Percentiles rank a stretch among this genome's conserved stretches.
These are phyloP conservation scores for Acrossocheilus fasciatus DNA, from an alignment of 2,797 vertebrate genomes.

Conservation along the genomic window DNA sequence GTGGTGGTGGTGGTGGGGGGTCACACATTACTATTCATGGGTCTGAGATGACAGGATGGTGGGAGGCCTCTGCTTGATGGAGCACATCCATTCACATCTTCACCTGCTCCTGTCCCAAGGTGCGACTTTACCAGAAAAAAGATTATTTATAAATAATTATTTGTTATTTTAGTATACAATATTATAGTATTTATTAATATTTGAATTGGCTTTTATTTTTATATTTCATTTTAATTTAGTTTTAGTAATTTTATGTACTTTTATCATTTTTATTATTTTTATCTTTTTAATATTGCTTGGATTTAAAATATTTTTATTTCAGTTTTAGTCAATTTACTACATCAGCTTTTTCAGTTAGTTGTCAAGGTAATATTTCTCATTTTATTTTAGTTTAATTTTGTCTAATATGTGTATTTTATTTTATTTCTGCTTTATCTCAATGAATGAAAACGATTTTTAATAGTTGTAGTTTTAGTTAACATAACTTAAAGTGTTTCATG, in stretches of 20 bases:
- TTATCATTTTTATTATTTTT: background rate
- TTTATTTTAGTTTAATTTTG: background rate
- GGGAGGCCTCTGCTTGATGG: constrained; percentile 49
- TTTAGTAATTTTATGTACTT: background rate
- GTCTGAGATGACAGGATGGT: constrained; percentile 44
- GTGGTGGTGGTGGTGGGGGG: background rate
- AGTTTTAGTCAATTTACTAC: background rate
- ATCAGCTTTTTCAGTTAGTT: background rate
- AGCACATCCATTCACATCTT: constrained; percentile 51
- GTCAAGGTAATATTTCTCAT: background rate
- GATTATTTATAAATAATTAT: background rate
- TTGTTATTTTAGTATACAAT: background rate
- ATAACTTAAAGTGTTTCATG: background rate
- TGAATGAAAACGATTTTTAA: background rate
- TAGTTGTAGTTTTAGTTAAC: background rate
- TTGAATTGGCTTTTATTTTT: background rate
- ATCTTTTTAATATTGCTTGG: background rate
- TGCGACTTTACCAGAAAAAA: constrained; percentile 1
- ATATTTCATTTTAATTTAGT: background rate
- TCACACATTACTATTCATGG: constrained; percentile 70
- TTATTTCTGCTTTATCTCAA: background rate
- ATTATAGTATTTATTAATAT: background rate
- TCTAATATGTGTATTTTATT: background rate
- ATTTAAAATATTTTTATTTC: background rate
- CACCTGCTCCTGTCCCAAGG: constrained; percentile 55